Percentiles rank a stretch among this genome's conserved stretches.
Conservation (phyloP, 2,113 vertebrate genomes). For the Alexandromys fortis region DNA sequence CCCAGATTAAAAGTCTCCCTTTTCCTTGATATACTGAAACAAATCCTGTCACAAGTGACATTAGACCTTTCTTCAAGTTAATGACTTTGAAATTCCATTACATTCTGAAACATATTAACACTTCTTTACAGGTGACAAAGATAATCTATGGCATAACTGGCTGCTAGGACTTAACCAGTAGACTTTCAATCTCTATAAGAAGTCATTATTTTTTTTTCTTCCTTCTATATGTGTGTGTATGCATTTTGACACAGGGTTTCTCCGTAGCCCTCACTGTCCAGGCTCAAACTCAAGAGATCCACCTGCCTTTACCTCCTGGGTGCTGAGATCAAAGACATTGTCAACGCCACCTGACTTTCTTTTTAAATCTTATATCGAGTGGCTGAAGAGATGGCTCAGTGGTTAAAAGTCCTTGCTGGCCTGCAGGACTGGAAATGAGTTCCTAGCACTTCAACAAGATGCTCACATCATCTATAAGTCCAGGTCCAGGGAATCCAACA, state of each 20-base stretch:
- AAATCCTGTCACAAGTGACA: constrained; percentile 7
- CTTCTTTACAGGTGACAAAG: neutral
- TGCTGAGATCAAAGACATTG: neutral
- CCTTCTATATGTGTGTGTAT: neutral
- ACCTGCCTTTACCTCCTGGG: neutral
- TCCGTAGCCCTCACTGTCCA: neutral
- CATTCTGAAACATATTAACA: constrained; percentile 1
- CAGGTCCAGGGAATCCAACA: neutral
- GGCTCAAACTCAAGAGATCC: neutral
- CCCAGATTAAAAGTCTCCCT: constrained; percentile 84
- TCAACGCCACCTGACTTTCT: neutral
- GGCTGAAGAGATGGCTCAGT: neutral
- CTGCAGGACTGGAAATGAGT: neutral
- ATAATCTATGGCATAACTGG: neutral
- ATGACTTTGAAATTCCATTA: constrained; percentile 25
- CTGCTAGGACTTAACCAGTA: neutral
- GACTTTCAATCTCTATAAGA: neutral
- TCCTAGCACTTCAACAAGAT: neutral
- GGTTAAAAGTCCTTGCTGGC: neutral
- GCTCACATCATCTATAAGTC: neutral
- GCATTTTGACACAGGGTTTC: neutral
- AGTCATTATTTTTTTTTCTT: neutral
- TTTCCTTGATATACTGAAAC: constrained; percentile 80
- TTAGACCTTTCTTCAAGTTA: neutral
- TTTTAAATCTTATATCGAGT: neutral